These are phyloP conservation scores for Anhinga rufa DNA, from an alignment of 2,113 vertebrate species.

Conservation along the genomic window DNA sequence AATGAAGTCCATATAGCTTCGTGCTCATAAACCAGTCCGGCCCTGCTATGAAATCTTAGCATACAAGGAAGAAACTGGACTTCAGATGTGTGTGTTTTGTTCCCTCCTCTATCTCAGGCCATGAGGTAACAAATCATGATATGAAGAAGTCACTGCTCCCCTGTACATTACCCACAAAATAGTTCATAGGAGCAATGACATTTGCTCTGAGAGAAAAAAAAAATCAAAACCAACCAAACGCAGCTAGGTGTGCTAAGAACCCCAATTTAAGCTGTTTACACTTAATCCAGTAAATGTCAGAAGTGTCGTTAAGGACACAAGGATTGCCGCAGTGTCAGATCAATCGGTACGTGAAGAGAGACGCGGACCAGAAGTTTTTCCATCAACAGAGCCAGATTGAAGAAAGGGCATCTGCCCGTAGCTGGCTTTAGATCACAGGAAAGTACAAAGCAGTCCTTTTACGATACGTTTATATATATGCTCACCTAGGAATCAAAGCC, in stretches of 20 bases:
- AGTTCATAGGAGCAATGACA: neutral
- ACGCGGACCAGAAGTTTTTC: neutral
- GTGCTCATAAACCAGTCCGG: neutral
- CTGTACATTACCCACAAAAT: neutral
- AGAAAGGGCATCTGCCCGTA: neutral
- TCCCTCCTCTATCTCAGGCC: neutral
- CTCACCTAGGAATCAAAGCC: constrained; percentile 94
- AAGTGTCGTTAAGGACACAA: neutral
- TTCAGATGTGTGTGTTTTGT: neutral
- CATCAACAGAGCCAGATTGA: neutral
- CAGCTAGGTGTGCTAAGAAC: neutral
- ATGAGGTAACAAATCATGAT: neutral
- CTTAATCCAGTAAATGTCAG: neutral
- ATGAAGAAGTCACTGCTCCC: neutral
- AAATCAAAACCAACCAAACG: no score
- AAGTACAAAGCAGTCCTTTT: neutral
- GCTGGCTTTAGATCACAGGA: neutral
- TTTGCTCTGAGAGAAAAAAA: neutral
- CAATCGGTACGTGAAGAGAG: neutral
- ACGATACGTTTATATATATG: neutral
- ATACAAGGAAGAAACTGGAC: neutral
- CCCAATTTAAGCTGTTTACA: neutral
- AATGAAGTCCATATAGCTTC: neutral
- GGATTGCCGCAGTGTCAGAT: neutral
- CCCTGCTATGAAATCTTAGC: neutral